phyloP scores from a whole-genome alignment of 2,797 vertebrate genomes.

The Acipenser transmontanus region DNA sequence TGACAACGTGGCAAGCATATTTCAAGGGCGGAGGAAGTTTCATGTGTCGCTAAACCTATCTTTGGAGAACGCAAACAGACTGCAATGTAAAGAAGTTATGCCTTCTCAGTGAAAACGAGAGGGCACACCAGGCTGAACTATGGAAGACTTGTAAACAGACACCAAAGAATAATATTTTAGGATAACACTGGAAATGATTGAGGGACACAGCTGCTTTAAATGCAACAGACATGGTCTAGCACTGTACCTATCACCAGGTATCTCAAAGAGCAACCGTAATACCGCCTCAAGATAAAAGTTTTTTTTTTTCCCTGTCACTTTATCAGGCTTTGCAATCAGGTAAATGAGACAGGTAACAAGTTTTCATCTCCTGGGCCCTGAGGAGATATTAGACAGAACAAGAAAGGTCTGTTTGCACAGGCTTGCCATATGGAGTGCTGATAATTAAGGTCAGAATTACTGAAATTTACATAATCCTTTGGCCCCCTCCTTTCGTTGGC shows the following conservation, averaged over 20 bases:
- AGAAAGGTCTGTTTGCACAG: slow-evolving; percentile 37
- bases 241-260: background rate
- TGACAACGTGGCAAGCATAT: too few relatives aligned
- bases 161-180: too few relatives aligned
- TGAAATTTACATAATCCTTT: slow-evolving; percentile 34
- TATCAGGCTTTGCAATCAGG: slow-evolving; percentile 57
- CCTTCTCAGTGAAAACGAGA: too few relatives aligned
- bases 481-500: slow-evolving; percentile 23
- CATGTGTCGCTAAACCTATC: too few relatives aligned
- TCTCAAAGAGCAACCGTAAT: slow-evolving; percentile 24
- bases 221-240: background rate
- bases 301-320: slow-evolving; percentile 36
- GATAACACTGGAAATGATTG: too few relatives aligned
- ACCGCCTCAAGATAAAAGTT: slow-evolving; percentile 38
- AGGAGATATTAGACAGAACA: slow-evolving; percentile 36
- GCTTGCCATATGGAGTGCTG: slow-evolving; percentile 45
- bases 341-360: slow-evolving; percentile 56
- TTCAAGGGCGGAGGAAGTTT: too few relatives aligned
- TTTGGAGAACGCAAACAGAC: too few relatives aligned
- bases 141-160: too few relatives aligned
- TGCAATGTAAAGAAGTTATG: too few relatives aligned
- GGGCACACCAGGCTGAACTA: too few relatives aligned
- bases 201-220: background rate
- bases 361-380: slow-evolving; percentile 35
- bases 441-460: slow-evolving; percentile 41